Evolutionary conservation across 1,140 invertebrate genomes (phyloP).

Genomic region (Trypoxylus dichotomus): DNA sequence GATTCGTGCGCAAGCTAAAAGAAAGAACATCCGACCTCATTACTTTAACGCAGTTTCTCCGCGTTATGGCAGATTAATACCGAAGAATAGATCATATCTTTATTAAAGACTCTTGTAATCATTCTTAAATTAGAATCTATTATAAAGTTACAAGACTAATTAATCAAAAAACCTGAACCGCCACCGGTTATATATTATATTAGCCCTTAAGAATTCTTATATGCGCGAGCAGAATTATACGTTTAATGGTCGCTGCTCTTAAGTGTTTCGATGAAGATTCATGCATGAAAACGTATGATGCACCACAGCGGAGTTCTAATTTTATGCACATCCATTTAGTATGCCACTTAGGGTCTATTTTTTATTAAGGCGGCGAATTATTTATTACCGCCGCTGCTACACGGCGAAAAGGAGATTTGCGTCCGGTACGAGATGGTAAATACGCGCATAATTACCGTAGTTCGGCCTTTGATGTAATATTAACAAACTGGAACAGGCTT

Average conservation of each 20-base stretch:
- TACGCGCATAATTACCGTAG: slow-evolving; percentile 7
- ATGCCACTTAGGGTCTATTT: slow-evolving; percentile 12
- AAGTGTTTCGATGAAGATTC: slow-evolving; percentile 17
- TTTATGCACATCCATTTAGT: slow-evolving; percentile 6
- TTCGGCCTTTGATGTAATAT: slow-evolving; percentile 18
- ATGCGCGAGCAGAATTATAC: background rate
- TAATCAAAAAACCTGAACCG: slow-evolving; percentile 22
- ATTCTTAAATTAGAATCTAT: slow-evolving; percentile 21
- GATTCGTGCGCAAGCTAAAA: background rate
- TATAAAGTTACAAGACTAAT: slow-evolving; percentile 6
- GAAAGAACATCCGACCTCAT: background rate
- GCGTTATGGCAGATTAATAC: background rate
- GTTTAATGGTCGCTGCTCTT: background rate
- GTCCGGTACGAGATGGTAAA: slow-evolving; percentile 6
- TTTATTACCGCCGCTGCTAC: background rate
- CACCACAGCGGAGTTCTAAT: slow-evolving; percentile 17
- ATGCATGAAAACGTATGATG: slow-evolving; percentile 13
- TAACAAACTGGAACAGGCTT: slow-evolving; percentile 22
- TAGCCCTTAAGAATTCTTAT: slow-evolving; percentile 1
- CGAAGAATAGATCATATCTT: slow-evolving; percentile 18
- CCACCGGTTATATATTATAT: slow-evolving; percentile 14
- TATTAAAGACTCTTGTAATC: slow-evolving; percentile 21
- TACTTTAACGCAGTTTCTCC: background rate
- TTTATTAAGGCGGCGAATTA: slow-evolving; percentile 11
- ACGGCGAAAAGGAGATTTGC: background rate